A percentile compares a stretch with the other conserved stretches of the same genome.
phyloP scores from a whole-genome alignment of 2,888 invertebrate genomes.

The Tolmerus cingulatus region DNA sequence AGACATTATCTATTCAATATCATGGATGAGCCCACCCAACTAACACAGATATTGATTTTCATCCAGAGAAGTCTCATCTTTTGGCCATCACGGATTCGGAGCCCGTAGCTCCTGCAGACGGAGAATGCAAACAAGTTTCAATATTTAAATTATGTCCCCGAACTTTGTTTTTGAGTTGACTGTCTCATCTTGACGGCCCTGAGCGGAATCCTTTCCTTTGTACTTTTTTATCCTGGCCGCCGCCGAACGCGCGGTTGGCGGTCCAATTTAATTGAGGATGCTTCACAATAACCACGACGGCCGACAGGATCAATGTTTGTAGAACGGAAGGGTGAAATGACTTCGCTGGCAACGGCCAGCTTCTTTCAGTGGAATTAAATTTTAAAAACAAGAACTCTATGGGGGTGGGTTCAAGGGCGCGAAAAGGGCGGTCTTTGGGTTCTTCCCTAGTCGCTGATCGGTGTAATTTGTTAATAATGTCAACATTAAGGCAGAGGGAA shows the following conservation, averaged over 20 bases:
- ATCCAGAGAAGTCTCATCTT: background rate
- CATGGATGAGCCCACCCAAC: background rate
- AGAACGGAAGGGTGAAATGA: background rate
- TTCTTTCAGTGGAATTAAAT: background rate
- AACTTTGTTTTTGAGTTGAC: slow-evolving; percentile 2
- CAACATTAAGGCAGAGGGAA: background rate
- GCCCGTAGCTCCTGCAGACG: slow-evolving; percentile 8
- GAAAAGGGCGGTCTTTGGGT: background rate
- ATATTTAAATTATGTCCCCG: slow-evolving; percentile 37
- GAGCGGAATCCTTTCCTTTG: background rate
- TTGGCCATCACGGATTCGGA: slow-evolving; percentile 1
- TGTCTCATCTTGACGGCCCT: background rate
- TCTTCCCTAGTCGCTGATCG: background rate
- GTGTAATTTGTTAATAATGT: background rate
- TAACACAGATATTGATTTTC: background rate
- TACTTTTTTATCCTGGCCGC: background rate
- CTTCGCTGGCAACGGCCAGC: background rate
- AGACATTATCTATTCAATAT: background rate
- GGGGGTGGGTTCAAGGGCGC: background rate
- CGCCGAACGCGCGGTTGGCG: background rate
- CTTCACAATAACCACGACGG: background rate
- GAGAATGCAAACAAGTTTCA: slow-evolving; percentile 36
- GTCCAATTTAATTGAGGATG: background rate
- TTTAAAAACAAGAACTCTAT: background rate
- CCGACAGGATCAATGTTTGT: background rate